A percentile compares a stretch with the other conserved stretches of the same genome.
These are phyloP conservation scores for Pteronotus mesoamericanus DNA, from an alignment of 2,797 vertebrate genomes.

Conservation along the genomic window DNA sequence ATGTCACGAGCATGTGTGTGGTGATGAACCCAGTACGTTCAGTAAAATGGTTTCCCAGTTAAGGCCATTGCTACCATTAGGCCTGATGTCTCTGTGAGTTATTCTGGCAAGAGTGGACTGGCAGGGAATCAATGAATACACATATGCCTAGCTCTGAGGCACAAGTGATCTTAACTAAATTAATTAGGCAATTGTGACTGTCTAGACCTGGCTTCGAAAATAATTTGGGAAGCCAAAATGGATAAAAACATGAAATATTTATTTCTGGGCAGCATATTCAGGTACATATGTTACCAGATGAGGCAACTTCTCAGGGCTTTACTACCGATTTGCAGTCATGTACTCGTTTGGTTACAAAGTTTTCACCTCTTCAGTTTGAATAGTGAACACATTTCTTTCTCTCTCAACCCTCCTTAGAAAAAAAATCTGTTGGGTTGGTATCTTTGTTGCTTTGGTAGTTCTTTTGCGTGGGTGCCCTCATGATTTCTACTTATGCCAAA, in stretches of 20 bases:
- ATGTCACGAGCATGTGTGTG: background rate
- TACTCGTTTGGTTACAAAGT: background rate
- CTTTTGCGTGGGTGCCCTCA: background rate
- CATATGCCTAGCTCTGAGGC: background rate
- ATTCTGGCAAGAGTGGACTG: background rate
- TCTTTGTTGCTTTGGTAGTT: background rate
- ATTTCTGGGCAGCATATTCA: background rate
- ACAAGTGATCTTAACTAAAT: background rate
- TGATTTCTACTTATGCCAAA: background rate
- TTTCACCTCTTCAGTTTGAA: background rate
- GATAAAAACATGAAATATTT: constrained; percentile 9
- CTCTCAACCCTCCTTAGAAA: background rate
- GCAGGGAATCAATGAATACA: background rate
- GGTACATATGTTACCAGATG: background rate
- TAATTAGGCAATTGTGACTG: background rate
- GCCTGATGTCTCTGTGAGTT: background rate
- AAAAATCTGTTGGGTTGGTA: background rate
- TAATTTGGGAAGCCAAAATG: background rate
- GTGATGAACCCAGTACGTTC: background rate
- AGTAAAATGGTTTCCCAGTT: background rate
- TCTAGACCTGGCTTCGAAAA: background rate
- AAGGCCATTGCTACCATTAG: background rate
- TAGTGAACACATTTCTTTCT: background rate
- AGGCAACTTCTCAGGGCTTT: background rate
- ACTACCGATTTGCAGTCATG: background rate